Evolutionary conservation across 2,113 vertebrate species (phyloP), one percentile per base, ranked within the genome.

Genomic region (Andinoacara biseriatus): DNA sequence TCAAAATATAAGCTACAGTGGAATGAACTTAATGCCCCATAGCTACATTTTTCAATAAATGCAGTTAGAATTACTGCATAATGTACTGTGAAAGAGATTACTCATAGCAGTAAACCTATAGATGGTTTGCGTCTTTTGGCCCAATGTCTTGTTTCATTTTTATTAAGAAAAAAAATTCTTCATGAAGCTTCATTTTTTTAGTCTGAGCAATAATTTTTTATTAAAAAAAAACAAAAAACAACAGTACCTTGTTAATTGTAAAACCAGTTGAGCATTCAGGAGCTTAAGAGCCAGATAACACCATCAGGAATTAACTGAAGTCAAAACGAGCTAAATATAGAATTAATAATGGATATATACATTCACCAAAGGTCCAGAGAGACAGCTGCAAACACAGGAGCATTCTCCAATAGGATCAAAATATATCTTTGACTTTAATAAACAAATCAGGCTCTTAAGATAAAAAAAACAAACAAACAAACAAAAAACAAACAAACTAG

Each of bases 381-480:
- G 15, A 81, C 80, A 61, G 26, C 20, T 79, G 15, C 13, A 80
- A 54, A 87, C 56, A 9, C n/a, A 84, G 29, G 22, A 33, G 17
- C 29, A n/a, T 33, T 7, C 22, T 46, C 22, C 40, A 46, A 9
- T 18, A 15, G 63, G 8, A 18, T 46, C 63, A 69, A 49, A 49
- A 7, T 46, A 46, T 67, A 46, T 17, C 24, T 46, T 10, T 43
- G 24, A 26, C 62, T 46, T 46, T 26, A 46, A 67, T 67, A 67
- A 67, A 65, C 14, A 46, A 10, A 67, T 26, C 4, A 17, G 22
- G 24, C 14, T 67, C 46, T 67, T 67, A 46, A 43, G 43, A 67
- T 67, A 1, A 31, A 9, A 67, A 18, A 67, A 46, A 26, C 26
- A 26, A 26, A 26, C 26, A 26, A 26, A 26, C 2, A 26, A 26